Conservation (phyloP, 2,113 vertebrate species). For the Microcebus griseorufus region DNA sequence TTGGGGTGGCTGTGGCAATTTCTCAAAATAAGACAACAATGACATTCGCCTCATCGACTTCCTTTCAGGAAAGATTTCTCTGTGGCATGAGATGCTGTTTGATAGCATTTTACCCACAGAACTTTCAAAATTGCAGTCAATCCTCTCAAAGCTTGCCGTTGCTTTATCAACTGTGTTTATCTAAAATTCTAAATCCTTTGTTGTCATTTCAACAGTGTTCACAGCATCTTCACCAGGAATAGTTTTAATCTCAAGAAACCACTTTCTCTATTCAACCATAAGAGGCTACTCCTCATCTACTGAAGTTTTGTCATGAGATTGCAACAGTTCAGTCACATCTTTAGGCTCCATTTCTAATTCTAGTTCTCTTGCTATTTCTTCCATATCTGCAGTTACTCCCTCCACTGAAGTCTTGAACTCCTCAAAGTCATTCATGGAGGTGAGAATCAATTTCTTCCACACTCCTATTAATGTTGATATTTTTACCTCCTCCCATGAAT, state of each 20-base stretch:
- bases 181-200: not conserved
- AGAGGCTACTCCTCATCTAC: not conserved
- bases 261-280: not conserved
- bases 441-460: not conserved
- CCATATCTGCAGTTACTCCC: not conserved
- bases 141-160: not conserved
- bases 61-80: not conserved
- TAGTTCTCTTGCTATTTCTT: not conserved
- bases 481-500: not conserved
- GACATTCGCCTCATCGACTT: not conserved
- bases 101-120: not conserved
- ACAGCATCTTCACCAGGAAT: not conserved
- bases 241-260: not conserved
- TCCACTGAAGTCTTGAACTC: not conserved
- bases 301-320: not conserved
- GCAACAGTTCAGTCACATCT: not conserved
- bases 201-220: not conserved
- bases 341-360: not conserved
- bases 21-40: not conserved
- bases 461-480: not conserved
- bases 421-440: not conserved
- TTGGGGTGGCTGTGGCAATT: not conserved
- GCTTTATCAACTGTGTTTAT: not conserved
- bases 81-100: not conserved
- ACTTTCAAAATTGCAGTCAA: not conserved